Percentiles rank a stretch among this genome's conserved stretches.
These are phyloP conservation scores for Alces alces DNA, from an alignment of 2,113 vertebrate genomes.

Conservation along the genomic window DNA sequence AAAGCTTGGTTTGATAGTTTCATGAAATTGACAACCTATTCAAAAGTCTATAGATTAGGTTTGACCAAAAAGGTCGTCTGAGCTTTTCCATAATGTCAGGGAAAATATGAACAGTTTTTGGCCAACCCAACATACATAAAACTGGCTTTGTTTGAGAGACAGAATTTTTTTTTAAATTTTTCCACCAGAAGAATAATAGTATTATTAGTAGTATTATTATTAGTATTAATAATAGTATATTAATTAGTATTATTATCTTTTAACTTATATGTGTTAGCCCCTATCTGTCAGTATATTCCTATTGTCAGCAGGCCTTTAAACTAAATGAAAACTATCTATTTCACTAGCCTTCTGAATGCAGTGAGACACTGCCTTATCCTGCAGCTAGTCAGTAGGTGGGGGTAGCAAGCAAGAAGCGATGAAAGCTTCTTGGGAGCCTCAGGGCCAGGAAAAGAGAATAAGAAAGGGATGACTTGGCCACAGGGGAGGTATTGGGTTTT, in stretches of 20 bases:
- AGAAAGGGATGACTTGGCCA: accelerated
- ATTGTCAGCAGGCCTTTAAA: neutral
- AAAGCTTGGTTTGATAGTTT: neutral
- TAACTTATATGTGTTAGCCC: neutral
- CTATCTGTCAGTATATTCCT: neutral
- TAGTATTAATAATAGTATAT: too few species aligned
- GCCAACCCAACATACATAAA: neutral
- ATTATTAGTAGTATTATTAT: too few species aligned
- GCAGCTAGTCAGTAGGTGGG: neutral
- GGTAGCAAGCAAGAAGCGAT: neutral
- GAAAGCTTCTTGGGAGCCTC: neutral
- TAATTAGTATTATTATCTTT: neutral
- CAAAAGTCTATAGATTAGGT: neutral
- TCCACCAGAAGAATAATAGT: neutral
- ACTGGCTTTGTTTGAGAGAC: neutral
- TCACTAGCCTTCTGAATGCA: neutral
- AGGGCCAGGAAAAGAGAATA: neutral
- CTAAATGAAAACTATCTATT: neutral
- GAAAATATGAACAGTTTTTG: neutral
- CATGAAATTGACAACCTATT: neutral
- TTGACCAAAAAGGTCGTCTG: neutral
- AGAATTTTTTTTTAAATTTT: neutral
- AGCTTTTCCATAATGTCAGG: neutral
- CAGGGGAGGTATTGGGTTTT: neutral
- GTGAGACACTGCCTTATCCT: neutral